Conservation (phyloP, 2,888 invertebrate genomes). For the Euclidia mi region DNA sequence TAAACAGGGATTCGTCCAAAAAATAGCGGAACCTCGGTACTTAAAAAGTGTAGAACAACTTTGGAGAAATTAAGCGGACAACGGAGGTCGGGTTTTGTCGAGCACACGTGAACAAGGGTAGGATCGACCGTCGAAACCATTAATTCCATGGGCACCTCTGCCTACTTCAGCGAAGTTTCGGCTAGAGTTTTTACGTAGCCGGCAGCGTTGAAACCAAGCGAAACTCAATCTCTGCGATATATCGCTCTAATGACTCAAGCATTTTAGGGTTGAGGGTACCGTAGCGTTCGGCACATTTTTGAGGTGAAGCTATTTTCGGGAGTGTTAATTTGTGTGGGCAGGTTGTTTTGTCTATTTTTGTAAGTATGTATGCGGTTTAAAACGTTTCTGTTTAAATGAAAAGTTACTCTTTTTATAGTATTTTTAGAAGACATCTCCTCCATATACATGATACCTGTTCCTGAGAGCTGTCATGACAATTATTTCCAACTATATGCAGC, state of each 20-base stretch:
- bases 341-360: too few relatives aligned
- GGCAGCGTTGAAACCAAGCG: constrained; percentile 54
- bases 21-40: constrained; percentile 28
- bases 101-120: constrained; percentile 73
- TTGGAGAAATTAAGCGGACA: constrained; percentile 64
- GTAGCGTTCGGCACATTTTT: too few relatives aligned
- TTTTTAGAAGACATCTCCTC: too few relatives aligned
- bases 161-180: constrained; percentile 58
- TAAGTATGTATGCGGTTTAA: too few relatives aligned
- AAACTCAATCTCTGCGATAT: constrained; percentile 67
- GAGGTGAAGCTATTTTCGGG: too few relatives aligned
- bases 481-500: too few relatives aligned
- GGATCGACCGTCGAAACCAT: constrained; percentile 71
- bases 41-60: constrained; percentile 43
- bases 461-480: too few relatives aligned
- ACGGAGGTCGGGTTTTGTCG: constrained; percentile 70
- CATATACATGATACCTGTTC: too few relatives aligned
- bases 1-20: constrained; percentile 15
- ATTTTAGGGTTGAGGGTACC: constrained; percentile 46
- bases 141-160: constrained; percentile 70
- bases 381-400: too few relatives aligned
- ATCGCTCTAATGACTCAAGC: constrained; percentile 56
- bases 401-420: too few relatives aligned
- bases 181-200: constrained; percentile 66
- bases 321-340: too few relatives aligned